phyloP scores from a whole-genome alignment of 2,113 vertebrate genomes.

The Lycaon pictus region DNA sequence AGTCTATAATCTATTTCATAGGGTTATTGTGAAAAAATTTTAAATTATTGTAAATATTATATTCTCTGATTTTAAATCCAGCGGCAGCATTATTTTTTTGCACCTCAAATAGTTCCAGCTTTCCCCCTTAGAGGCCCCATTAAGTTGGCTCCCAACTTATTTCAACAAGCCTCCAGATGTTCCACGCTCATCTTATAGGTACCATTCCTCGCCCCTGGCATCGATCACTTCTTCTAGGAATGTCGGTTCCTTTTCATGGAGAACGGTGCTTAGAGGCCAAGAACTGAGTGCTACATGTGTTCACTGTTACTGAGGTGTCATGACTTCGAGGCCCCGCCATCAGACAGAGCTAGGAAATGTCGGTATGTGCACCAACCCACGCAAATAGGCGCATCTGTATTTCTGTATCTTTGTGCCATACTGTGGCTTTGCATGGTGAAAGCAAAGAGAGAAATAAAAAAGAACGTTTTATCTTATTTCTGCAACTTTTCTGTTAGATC shows the following conservation, averaged over 20 bases:
- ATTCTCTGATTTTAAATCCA: constrained; percentile 18
- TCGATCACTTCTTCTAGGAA: not conserved
- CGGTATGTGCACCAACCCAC: accelerated
- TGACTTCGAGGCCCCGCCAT: not conserved
- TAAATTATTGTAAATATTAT: not conserved
- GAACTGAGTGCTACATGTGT: not conserved
- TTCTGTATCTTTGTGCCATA: not conserved
- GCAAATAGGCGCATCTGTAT: not conserved
- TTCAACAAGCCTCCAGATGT: not conserved
- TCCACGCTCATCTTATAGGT: not conserved
- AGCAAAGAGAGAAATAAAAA: not conserved
- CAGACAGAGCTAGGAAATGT: not conserved
- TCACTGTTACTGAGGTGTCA: not conserved
- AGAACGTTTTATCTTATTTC: not conserved
- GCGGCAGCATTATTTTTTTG: not conserved
- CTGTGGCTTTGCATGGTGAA: not conserved
- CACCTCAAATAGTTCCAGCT: not conserved
- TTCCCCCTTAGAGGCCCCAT: not conserved
- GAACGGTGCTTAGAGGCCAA: not conserved
- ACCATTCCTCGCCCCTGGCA: not conserved
- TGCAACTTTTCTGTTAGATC: not conserved
- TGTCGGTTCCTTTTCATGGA: not conserved
- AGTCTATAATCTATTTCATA: not conserved
- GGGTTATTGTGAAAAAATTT: not conserved
- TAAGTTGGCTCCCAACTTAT: not conserved